Base-by-base conservation (phyloP, 2,888 invertebrate genomes). In the Melinopterus prodromus region DNA sequence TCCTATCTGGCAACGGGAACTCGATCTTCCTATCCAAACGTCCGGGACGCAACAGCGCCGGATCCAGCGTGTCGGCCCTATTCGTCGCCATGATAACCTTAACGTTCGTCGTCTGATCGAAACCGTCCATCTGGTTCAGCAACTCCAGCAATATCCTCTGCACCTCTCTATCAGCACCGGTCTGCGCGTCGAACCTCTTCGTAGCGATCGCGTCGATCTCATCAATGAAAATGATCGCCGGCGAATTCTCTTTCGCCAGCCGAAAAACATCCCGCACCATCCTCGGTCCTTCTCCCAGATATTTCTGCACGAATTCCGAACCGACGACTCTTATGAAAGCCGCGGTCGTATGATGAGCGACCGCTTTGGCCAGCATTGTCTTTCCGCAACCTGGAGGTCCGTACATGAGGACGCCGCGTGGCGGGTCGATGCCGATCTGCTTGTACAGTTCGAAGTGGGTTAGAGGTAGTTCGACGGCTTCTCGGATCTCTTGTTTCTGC, bases 181-280 rank as follows among this genome's bases (percentile, higher is more conserved):
- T 99, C 90, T 99, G 99, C 2, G 99, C 99, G 90, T 99, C 99
- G 90, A 99, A 92, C 90, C 99, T 93, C 90, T 99, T 99, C 5
- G 99, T 99, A 12, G 99, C 99, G 85, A 99, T 99, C 69, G 99
- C 99, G 90, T 99, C 99, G 86, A 99, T 99, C 91, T 99, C 99
- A 90, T 99, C 99, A 87, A 99, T 99, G 89, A 99, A 99, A 85
- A 99, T 99, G 85, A 99, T 99, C 1, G 99, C 99, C 0, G 99
- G 99, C 0, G 99, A 96, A 91, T 99, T 99, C 90, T 99, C 99
- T 89, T 99, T 98, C 16, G 99, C 99, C 82, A 99, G 92, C 86
- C 99, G 94, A 90, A 99, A 99, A 14, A 99, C 99, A 89, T 99
- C 99, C 82, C 99, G 93, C 53, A 99, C 99, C 99, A 99, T 99